Evolutionary conservation across 2,888 invertebrate genomes (phyloP).

Genomic region (Blastobasis adustella): DNA sequence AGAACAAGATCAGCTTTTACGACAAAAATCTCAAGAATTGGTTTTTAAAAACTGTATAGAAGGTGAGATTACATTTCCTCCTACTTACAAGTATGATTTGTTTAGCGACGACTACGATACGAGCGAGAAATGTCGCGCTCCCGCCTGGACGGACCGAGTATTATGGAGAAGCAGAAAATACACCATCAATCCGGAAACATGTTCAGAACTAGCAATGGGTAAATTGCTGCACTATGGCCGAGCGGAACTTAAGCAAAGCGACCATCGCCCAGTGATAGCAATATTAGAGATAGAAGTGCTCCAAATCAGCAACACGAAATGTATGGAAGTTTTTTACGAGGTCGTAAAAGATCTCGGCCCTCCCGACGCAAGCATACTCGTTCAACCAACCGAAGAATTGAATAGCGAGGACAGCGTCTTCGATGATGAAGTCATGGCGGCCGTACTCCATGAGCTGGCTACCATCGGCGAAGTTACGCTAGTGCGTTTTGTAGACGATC

Average conservation of each 20-base stretch:
- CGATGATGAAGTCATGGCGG: slow-evolving; percentile 87
- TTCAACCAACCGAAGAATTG: slow-evolving; percentile 64
- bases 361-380: slow-evolving; percentile 94
- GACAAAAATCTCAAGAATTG: slow-evolving; percentile 85
- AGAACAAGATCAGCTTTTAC: slow-evolving; percentile 90
- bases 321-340: slow-evolving; percentile 87
- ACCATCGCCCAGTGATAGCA: slow-evolving; percentile 96
- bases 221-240: slow-evolving; percentile 91
- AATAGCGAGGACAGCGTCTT: slow-evolving; percentile 77
- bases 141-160: slow-evolving; percentile 99
- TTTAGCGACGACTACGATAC: slow-evolving; percentile 99
- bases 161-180: slow-evolving; percentile 91
- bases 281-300: slow-evolving; percentile 91
- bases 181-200: slow-evolving; percentile 79
- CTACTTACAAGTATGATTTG: slow-evolving; percentile 99
- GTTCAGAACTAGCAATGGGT: slow-evolving; percentile 83
- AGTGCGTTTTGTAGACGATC: slow-evolving; percentile 89
- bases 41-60: slow-evolving; percentile 96
- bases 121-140: slow-evolving; percentile 96
- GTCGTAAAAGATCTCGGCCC: slow-evolving; percentile 93
- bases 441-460: slow-evolving; percentile 85
- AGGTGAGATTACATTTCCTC: slow-evolving; percentile 92
- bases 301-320: slow-evolving; percentile 83
- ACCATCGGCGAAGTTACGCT: slow-evolving; percentile 93
- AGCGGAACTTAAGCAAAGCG: slow-evolving; percentile 97